These are phyloP conservation scores for Drosophila quinaria DNA, from an alignment of 2,888 invertebrate genomes.

Conservation along the genomic window DNA sequence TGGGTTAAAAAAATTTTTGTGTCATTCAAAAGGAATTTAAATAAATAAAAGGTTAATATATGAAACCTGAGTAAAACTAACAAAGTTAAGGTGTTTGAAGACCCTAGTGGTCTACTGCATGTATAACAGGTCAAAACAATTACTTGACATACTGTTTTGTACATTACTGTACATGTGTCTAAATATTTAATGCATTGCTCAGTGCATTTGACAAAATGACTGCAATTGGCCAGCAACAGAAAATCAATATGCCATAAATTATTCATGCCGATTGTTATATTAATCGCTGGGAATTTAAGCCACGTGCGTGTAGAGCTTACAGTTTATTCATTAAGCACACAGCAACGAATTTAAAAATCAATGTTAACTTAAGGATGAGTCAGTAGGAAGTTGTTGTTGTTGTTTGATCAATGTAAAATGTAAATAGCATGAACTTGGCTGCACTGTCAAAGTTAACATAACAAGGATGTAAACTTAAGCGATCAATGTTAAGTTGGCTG, in stretches of 20 bases:
- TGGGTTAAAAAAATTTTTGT: too few relatives aligned
- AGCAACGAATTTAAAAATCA: slow-evolving; percentile 39
- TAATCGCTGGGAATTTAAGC: slow-evolving; percentile 55
- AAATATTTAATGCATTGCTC: slow-evolving; percentile 54
- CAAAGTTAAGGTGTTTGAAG: too few relatives aligned
- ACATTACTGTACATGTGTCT: slow-evolving; percentile 27
- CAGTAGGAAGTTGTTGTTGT: not conserved
- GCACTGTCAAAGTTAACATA: not conserved
- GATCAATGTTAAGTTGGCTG: slow-evolving; percentile 2
- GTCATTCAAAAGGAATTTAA: too few relatives aligned
- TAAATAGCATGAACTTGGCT: slow-evolving; percentile 11
- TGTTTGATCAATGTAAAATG: slow-evolving; percentile 8
- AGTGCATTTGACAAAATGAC: slow-evolving; percentile 58
- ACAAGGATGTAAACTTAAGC: slow-evolving; percentile 2
- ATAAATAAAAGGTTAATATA: too few relatives aligned
- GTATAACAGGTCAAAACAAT: too few relatives aligned
- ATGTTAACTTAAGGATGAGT: slow-evolving; percentile 24
- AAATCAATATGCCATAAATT: slow-evolving; percentile 67
- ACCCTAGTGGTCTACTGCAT: too few relatives aligned
- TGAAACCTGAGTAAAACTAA: too few relatives aligned
- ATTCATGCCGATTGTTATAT: slow-evolving; percentile 36
- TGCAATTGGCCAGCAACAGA: slow-evolving; percentile 48
- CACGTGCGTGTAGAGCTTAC: slow-evolving; percentile 24
- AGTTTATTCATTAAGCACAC: not conserved
- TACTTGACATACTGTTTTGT: not conserved